Percentiles rank a stretch among this genome's conserved stretches.
phyloP scores from a whole-genome alignment of 2,888 invertebrate species.

The Cephalotes varians region DNA sequence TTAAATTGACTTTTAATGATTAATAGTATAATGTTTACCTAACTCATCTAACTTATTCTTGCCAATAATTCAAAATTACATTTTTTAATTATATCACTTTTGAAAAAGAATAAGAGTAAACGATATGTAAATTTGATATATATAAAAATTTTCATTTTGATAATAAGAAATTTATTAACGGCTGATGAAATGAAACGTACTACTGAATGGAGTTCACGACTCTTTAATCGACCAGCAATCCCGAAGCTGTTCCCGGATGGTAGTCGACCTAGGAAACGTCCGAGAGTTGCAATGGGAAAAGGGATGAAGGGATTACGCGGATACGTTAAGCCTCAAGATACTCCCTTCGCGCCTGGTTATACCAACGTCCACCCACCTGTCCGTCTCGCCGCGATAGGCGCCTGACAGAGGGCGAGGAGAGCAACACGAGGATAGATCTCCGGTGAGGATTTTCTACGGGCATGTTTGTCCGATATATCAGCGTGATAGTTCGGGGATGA shows the following conservation, averaged over 20 bases:
- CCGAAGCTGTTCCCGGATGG: conserved; percentile 44
- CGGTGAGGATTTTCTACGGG: conserved; percentile 70
- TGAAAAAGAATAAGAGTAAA: no score
- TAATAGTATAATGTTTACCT: no score
- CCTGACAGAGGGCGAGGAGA: conserved; percentile 68
- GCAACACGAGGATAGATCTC: conserved; percentile 66
- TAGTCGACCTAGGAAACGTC: conserved; percentile 73
- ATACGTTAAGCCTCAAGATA: conserved; percentile 83
- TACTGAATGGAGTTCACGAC: conserved; percentile 22
- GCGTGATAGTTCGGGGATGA: conserved; percentile 62
- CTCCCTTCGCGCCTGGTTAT: conserved; percentile 76
- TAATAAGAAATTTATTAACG: background rate
- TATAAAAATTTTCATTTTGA: background rate
- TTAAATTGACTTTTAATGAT: no score
- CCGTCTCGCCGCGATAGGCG: conserved; percentile 74
- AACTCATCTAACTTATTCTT: no score
- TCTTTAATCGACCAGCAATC: conserved; percentile 57
- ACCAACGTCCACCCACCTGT: conserved; percentile 79
- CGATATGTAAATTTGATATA: no score
- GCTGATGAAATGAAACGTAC: background rate
- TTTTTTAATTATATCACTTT: no score
- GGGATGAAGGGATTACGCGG: conserved; percentile 83
- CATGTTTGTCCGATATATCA: conserved; percentile 68
- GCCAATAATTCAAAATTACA: no score
- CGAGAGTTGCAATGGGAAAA: conserved; percentile 78